Percentiles rank a stretch among this genome's conserved stretches.
Evolutionary conservation across 92 coral and sea anemone genomes (phyloP).

Genomic region (Porites cylindrica): DNA sequence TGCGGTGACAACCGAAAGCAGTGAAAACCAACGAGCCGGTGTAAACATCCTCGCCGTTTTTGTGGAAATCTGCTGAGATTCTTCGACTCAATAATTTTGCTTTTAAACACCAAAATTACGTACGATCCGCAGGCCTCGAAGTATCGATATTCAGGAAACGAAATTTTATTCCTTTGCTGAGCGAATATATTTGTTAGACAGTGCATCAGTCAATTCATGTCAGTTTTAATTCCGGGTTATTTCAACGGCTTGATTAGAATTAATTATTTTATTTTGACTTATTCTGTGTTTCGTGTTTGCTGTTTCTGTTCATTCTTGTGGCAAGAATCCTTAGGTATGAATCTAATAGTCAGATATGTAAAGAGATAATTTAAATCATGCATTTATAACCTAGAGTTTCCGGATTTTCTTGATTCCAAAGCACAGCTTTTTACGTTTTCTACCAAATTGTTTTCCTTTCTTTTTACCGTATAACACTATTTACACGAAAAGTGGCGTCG

Average conservation of each 20-base stretch:
- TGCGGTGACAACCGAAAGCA: neutral
- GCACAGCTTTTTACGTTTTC: neutral
- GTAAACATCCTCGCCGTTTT: neutral
- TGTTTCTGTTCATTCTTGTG: neutral
- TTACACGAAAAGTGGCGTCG: neutral
- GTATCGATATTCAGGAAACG: neutral
- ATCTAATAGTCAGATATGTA: neutral
- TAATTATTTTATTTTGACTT: too few species aligned
- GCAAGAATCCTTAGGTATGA: neutral
- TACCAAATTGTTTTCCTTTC: neutral
- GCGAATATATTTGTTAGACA: neutral
- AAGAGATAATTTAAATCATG: neutral
- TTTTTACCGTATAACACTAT: neutral
- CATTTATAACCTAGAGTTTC: neutral
- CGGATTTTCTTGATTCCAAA: neutral
- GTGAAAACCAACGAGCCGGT: too few species aligned
- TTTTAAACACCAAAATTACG: neutral
- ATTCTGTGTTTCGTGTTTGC: neutral
- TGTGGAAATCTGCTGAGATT: neutral
- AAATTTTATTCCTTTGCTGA: neutral
- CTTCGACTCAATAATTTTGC: neutral
- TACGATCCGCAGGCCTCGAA: too few species aligned
- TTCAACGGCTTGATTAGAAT: neutral
- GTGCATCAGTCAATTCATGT: neutral
- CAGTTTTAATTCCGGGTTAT: neutral